phyloP scores from a whole-genome alignment of 2,888 invertebrate species.

The Kryphioiulus occultus region DNA sequence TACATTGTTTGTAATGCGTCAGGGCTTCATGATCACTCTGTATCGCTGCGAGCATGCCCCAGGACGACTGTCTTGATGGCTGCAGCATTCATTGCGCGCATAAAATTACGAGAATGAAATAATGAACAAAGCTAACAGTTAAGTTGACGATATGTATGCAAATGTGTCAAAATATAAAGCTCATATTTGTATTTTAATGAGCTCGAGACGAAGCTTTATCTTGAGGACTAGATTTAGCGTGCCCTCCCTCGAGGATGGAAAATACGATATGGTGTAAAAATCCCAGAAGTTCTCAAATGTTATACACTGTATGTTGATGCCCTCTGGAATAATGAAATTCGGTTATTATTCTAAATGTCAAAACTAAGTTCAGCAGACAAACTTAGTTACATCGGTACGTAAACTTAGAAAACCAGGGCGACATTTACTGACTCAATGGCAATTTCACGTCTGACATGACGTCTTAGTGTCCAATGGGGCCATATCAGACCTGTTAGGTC shows the following conservation, averaged over 20 bases:
- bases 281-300: background rate
- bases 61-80: background rate
- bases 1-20: too few species aligned
- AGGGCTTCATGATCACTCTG: too few species aligned
- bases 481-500: too few species aligned
- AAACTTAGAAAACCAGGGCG: background rate
- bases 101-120: background rate
- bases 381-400: too few species aligned
- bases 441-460: too few species aligned
- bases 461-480: too few species aligned
- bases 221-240: conserved; percentile 2
- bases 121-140: conserved; percentile 11
- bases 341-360: background rate
- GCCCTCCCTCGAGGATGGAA: background rate
- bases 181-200: conserved; percentile 11
- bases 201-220: background rate
- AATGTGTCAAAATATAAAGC: conserved; percentile 12
- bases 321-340: background rate
- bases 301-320: too few species aligned
- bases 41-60: too few species aligned
- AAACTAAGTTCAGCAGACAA: background rate
- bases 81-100: background rate
- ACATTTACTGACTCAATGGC: too few species aligned
- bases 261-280: background rate
- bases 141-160: conserved; percentile 10